Conservation (phyloP, 1,140 invertebrate genomes). For the Rhagoletis zephyria region DNA sequence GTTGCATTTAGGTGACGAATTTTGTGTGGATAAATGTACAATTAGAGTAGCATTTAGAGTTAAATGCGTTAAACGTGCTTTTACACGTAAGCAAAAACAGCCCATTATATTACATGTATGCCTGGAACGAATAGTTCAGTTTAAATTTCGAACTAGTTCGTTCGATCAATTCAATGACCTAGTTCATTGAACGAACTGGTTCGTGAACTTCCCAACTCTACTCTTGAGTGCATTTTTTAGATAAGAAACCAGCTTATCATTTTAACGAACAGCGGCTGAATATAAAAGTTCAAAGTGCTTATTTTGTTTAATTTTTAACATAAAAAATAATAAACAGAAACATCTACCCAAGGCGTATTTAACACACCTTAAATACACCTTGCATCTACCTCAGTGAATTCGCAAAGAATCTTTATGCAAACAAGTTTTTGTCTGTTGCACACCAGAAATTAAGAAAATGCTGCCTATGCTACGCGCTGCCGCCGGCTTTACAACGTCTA, state of each 20-base stretch:
- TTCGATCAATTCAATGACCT: no score
- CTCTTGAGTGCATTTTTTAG: neutral
- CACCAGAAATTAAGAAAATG: conserved; percentile 20
- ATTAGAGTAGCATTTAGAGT: no score
- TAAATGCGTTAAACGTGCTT: no score
- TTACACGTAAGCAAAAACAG: no score
- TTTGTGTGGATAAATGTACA: no score
- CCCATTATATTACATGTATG: no score
- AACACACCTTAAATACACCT: neutral
- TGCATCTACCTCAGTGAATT: neutral
- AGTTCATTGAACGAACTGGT: no score
- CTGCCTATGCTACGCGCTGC: conserved; percentile 37
- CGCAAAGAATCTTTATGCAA: neutral
- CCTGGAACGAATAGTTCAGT: no score
- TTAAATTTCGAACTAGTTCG: no score
- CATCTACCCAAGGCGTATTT: neutral
- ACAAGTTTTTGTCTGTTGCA: neutral
- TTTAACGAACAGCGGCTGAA: neutral
- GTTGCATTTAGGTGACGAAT: no score
- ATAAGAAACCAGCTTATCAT: conserved; percentile 12
- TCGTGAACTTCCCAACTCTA: neutral
- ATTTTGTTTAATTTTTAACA: neutral
- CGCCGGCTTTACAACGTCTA: neutral
- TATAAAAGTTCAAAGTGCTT: conserved; percentile 23
- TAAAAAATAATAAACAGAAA: neutral